A percentile compares a stretch with the other conserved stretches of the same genome.
Conservation (phyloP, 2,113 vertebrate genomes). For the Lanius ludovicianus region DNA sequence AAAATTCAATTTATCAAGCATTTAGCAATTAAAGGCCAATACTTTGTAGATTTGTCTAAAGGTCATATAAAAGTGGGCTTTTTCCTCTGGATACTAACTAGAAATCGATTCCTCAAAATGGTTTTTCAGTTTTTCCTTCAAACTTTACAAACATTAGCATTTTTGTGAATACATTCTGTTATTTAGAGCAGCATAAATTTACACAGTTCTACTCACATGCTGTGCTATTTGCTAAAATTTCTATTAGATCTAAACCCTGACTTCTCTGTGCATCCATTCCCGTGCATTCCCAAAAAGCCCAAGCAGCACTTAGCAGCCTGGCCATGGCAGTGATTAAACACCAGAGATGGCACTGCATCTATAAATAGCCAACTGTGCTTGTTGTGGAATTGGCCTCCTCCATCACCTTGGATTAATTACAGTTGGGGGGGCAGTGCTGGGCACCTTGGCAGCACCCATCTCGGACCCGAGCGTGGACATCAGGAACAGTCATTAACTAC, state of each 20-base stretch:
- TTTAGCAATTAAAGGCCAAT: background rate
- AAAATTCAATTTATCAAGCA: background rate
- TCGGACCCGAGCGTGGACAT: rapidly evolving
- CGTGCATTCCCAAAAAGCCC: background rate
- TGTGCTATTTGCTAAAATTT: background rate
- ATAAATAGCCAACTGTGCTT: background rate
- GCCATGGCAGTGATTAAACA: background rate
- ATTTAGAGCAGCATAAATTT: background rate
- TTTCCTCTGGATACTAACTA: background rate
- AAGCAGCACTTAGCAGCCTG: background rate
- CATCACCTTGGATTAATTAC: background rate
- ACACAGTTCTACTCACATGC: background rate
- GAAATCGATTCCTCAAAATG: background rate
- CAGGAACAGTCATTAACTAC: background rate
- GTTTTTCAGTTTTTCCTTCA: background rate
- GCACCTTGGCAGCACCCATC: background rate
- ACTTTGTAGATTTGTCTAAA: background rate
- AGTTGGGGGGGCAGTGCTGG: background rate
- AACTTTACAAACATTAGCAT: background rate
- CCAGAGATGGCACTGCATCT: background rate
- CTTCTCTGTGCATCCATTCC: background rate
- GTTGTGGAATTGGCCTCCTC: background rate
- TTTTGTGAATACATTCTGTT: background rate
- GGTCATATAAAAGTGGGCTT: background rate
- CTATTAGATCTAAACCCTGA: background rate